Evolutionary conservation across 1,140 invertebrate species (phyloP).

Genomic region (Drosophila melanogaster): Release_6_plus_ISO1_MT NT_037436.4:11381501-11382000

Average conservation of each 20-base stretch:
- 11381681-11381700: too few species aligned
- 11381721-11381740: background rate
- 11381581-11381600: too few species aligned
- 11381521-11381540: too few species aligned
- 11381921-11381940: slow-evolving; percentile 26
- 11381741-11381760: too few species aligned
- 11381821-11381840: background rate
- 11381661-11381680: too few species aligned
- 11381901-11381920: slow-evolving; percentile 22
- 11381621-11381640: too few species aligned
- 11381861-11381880: slow-evolving; percentile 33
- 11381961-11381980: slow-evolving; percentile 64
- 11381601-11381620: too few species aligned
- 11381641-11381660: too few species aligned
- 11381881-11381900: slow-evolving; percentile 17
- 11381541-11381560: background rate
- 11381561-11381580: too few species aligned
- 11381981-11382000: slow-evolving; percentile 28
- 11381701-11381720: too few species aligned
- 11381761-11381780: background rate
- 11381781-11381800: background rate
- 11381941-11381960: slow-evolving; percentile 40
- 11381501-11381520: slow-evolving; percentile 1
- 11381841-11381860: slow-evolving; percentile 21
- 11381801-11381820: too few species aligned